These are phyloP conservation scores for Trogon melanurus DNA, from an alignment of 2,113 vertebrate species.

Conservation along the genomic window DNA sequence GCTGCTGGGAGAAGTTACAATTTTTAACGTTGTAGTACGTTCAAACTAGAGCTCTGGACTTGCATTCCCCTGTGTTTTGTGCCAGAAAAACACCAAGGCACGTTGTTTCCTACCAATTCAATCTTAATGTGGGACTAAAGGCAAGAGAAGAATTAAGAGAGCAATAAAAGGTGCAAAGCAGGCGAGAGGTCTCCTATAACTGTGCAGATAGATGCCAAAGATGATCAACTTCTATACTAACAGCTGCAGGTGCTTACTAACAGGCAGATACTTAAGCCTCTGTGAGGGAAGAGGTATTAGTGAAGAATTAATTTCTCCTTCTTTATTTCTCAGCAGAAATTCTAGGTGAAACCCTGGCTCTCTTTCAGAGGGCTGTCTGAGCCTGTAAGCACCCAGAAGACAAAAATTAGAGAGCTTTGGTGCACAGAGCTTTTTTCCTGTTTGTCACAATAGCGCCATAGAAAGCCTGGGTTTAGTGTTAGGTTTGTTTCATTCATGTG, in stretches of 20 bases:
- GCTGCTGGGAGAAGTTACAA: neutral
- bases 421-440: neutral
- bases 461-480: neutral
- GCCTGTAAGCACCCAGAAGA: neutral
- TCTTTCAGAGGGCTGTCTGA: neutral
- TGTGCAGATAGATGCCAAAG: neutral
- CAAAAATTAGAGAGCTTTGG: neutral
- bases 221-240: neutral
- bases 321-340: neutral
- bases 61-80: neutral
- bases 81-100: neutral
- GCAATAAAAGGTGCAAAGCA: neutral
- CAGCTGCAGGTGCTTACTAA: neutral
- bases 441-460: neutral
- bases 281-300: neutral
- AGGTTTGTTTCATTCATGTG: neutral
- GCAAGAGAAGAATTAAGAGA: neutral
- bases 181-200: neutral
- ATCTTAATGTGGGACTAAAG: neutral
- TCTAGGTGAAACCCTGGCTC: neutral
- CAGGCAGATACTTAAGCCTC: neutral
- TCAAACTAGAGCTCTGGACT: neutral
- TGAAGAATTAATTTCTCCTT: neutral
- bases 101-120: fast-evolving
- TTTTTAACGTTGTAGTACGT: neutral